Percentiles rank a stretch among this genome's conserved stretches.
Conservation (phyloP, 1,140 invertebrate genomes). For the Lerema accius region DNA sequence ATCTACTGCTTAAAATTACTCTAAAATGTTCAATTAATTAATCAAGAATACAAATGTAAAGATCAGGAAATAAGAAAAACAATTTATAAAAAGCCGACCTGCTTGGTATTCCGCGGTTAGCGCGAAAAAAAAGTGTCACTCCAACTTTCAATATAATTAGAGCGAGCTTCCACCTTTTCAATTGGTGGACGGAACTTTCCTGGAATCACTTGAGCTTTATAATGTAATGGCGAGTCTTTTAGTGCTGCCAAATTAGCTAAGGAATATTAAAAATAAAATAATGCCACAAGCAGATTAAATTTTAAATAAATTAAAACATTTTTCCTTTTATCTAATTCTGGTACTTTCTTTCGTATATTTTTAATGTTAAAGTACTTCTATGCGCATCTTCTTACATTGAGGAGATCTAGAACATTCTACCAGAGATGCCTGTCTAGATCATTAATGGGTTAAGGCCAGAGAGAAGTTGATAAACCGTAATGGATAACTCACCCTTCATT, state of each 20-base stretch:
- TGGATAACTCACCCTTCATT: too few species aligned
- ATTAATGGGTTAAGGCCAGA: too few species aligned
- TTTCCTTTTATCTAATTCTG: background rate
- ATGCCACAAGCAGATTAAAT: background rate
- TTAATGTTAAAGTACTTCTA: too few species aligned
- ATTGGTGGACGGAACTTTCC: conserved; percentile 24
- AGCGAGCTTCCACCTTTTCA: conserved; percentile 28
- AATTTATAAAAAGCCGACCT: background rate
- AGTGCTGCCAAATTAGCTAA: conserved; percentile 16
- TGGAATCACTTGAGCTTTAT: conserved; percentile 26
- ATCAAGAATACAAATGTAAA: background rate
- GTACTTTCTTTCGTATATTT: too few species aligned
- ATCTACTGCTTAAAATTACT: too few species aligned
- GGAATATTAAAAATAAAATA: conserved; percentile 16
- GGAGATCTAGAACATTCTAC: too few species aligned
- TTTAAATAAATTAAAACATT: background rate
- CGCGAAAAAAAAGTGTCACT: conserved; percentile 23
- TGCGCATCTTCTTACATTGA: too few species aligned
- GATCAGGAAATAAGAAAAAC: conserved; percentile 6
- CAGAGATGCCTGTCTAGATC: too few species aligned
- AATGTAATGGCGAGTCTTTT: conserved; percentile 15
- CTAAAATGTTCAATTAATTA: background rate
- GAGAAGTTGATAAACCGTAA: too few species aligned
- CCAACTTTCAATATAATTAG: conserved; percentile 30
- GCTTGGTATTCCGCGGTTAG: conserved; percentile 16